Evolutionary conservation across 2,888 invertebrate genomes (phyloP), one percentile per base, ranked within the genome.

Genomic region (Strigamia crassipes): DNA sequence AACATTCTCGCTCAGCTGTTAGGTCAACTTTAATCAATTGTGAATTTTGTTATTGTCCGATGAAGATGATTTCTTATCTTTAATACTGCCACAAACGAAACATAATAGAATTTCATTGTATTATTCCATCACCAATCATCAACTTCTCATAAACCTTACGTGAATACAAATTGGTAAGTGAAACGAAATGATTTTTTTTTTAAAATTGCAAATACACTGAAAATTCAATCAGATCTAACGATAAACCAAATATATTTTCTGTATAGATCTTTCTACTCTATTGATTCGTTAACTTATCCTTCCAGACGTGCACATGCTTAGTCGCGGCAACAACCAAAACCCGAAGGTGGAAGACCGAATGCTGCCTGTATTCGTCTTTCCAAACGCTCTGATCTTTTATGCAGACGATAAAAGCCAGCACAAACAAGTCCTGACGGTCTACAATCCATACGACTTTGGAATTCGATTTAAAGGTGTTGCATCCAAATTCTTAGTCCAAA

Each of bases 371-470:
- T 94, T 95, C 88, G 94, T 94, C 79, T 94, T 94, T 87, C 95
- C 95, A 31, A 91, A 92, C 82, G 90, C 91, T 46, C 89, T 95
- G 83, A 92, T 92, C 84, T 95, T 95, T 88, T 93, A 91, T 88
- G 88, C 93, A 84, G 92, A 91, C 85, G 93, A 94, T 84, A 92
- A 92, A 85, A 91, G 92, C 81, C 92, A 93, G 5, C 93, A 94
- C 87, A 94, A 94, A 87, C 94, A 94, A 88, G 89, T 94, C 80
- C 87, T 96, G 83, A 94, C 94, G 46, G 89, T 96, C 46, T 94
- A 94, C 87, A 96, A 95, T 90, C 95, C 95, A 0, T 95, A 94
- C 87, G 94, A 95, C 85, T 93, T 93, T 88, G 90, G 92, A 83
- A 91, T 95, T 46, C 92, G 92, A 88, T 95, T 93, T 87, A 93